A percentile compares a stretch with the other conserved stretches of the same genome.
Evolutionary conservation across 2,113 vertebrate species (phyloP).

Genomic region (Eptatretus burgeri): DNA sequence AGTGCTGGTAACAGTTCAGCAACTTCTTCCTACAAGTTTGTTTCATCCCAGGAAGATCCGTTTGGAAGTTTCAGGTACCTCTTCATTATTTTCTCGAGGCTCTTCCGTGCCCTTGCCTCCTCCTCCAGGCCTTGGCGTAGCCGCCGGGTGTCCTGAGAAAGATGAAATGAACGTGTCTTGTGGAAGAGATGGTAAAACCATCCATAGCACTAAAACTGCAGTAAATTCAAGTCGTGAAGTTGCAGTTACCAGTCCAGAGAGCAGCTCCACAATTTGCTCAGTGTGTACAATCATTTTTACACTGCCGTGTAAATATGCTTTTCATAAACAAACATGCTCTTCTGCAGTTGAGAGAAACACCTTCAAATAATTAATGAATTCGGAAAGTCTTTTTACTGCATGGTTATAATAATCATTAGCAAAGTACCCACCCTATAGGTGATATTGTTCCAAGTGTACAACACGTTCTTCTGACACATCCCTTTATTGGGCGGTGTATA

Average conservation of each 20-base stretch:
- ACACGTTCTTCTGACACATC: too few relatives aligned
- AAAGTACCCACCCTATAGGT: too few relatives aligned
- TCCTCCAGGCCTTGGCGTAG: conserved; percentile 93
- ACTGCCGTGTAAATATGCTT: neutral
- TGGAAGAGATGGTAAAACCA: too few relatives aligned
- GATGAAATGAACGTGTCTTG: neutral
- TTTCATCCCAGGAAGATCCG: conserved; percentile 45
- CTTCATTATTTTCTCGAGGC: conserved; percentile 58
- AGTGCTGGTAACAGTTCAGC: too few relatives aligned
- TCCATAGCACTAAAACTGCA: neutral
- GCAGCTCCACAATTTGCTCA: neutral
- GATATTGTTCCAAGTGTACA: too few relatives aligned
- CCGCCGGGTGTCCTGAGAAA: conserved; percentile 50
- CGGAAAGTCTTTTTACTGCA: too few relatives aligned
- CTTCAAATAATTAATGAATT: too few relatives aligned
- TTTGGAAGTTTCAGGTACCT: conserved; percentile 71
- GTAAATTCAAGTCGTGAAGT: neutral
- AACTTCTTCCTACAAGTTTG: conserved; percentile 19
- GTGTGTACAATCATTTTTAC: neutral
- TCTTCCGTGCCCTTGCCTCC: conserved; percentile 71
- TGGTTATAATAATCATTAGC: too few relatives aligned
- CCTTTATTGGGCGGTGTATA: too few relatives aligned
- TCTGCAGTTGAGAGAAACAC: too few relatives aligned
- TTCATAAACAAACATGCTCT: neutral
- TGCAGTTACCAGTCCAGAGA: neutral